Evolutionary conservation across 2,888 invertebrate species (phyloP).

Genomic region (Globia sparganii): DNA sequence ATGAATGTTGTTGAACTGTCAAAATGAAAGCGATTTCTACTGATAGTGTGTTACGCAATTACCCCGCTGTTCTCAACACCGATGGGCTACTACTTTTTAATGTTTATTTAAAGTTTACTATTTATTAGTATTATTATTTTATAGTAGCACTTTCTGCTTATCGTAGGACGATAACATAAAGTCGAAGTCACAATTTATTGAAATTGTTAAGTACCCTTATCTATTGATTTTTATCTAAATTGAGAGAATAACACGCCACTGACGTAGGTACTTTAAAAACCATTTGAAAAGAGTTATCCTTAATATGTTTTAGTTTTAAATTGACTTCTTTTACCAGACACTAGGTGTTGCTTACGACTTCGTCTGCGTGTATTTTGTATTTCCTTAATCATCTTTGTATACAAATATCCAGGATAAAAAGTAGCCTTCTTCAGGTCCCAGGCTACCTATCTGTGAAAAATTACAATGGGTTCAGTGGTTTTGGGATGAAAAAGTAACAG

Average conservation of each 20-base stretch:
- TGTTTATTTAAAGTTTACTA: neutral
- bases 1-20: too few relatives aligned
- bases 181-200: constrained; percentile 38
- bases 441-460: neutral
- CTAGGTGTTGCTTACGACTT: neutral
- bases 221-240: constrained; percentile 40
- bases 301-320: neutral
- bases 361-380: neutral
- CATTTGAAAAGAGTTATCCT: neutral
- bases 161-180: constrained; percentile 30
- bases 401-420: neutral
- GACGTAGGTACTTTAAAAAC: neutral
- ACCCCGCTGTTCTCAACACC: too few relatives aligned
- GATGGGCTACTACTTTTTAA: too few relatives aligned
- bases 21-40: too few relatives aligned
- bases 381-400: neutral
- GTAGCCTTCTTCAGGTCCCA: neutral
- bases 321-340: neutral
- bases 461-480: neutral
- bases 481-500: neutral
- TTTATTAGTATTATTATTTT: constrained; percentile 23
- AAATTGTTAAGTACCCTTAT: constrained; percentile 30
- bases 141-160: constrained; percentile 28
- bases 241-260: constrained; percentile 13
- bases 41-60: too few relatives aligned